Base-by-base conservation (phyloP, 2,888 invertebrate species). In the Melipona beecheii region DNA sequence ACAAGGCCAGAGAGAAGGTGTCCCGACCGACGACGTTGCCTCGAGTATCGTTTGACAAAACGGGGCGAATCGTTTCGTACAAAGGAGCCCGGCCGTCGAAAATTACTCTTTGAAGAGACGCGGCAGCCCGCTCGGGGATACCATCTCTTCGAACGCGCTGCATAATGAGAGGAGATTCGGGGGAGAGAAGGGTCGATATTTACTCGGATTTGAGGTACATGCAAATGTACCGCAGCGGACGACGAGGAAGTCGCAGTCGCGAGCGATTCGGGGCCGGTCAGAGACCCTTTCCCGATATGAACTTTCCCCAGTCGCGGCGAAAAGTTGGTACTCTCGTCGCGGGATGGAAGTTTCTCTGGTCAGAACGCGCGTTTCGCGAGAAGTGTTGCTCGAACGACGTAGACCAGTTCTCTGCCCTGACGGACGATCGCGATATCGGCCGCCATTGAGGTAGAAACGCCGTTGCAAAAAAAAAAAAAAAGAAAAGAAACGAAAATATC, bases 301-400 rank as follows among this genome's bases (percentile, higher is more conserved):
- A 85, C 70, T 78, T 84, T 74, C 76, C 15, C 60, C 64, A 58
- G 82, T 71, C 75, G 52, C 66, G 72, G 62, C 62, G 36, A 52
- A 65, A 84, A 88, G 83, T 88, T 87, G 72, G 77, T 58, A 70
- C 79, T 78, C 88, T 82, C 66, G 58, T 83, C 75, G 43, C 31
- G 65, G 65, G 64, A 62, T 70, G 75, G 75, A 85, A 79, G 62
- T 87, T 81, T 43, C 75, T 54, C 56, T 43, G 24, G 69, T 19
- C 17, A 43, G 58, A 27, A 83, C 70, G 64, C 17, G 77, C 79
- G 81, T 83, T 74, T 81, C 75, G 21, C 13, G 65, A 49, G 69
- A 43, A 52, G 2, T n/a, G 75, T 68, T 66, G 24, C 21, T 24
- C 78, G 68, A 78, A 65, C 81, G 72, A n/a, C 24, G 31, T 21